Evolutionary conservation across 2,888 invertebrate genomes (phyloP).

Genomic region (Empis livida): DNA sequence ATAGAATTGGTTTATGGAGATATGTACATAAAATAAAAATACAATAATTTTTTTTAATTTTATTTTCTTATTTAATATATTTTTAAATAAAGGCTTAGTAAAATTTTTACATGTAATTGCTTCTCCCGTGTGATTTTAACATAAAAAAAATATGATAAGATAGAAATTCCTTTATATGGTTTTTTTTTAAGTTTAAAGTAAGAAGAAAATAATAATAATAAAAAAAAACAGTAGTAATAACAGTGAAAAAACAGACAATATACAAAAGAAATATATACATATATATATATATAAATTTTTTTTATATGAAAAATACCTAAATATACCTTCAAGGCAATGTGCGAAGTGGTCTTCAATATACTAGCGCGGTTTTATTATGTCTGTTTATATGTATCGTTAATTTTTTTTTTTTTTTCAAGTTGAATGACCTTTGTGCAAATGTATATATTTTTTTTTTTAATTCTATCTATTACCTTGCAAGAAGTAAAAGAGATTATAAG

Average conservation of each 20-base stretch:
- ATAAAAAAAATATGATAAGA: too few species aligned
- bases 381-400: neutral
- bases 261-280: slow-evolving; percentile 1
- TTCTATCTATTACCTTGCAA: too few species aligned
- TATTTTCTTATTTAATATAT: neutral
- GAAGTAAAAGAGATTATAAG: too few species aligned
- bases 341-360: slow-evolving; percentile 9
- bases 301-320: slow-evolving; percentile 1
- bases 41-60: neutral
- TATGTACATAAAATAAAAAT: neutral
- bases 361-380: neutral
- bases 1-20: neutral
- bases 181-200: too few species aligned
- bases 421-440: slow-evolving; percentile 31
- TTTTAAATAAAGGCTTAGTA: neutral
- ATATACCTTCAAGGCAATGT: slow-evolving; percentile 11
- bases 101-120: too few species aligned
- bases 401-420: slow-evolving; percentile 14
- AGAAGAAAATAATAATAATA: slow-evolving; percentile 6
- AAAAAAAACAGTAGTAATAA: slow-evolving; percentile 6
- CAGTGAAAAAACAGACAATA: slow-evolving; percentile 1
- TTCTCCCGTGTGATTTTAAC: too few species aligned
- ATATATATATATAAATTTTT: too few species aligned
- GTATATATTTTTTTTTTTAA: neutral
- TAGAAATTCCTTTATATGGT: too few species aligned